Conservation (phyloP, 1,140 invertebrate genomes). For the Augochlora pura region DNA sequence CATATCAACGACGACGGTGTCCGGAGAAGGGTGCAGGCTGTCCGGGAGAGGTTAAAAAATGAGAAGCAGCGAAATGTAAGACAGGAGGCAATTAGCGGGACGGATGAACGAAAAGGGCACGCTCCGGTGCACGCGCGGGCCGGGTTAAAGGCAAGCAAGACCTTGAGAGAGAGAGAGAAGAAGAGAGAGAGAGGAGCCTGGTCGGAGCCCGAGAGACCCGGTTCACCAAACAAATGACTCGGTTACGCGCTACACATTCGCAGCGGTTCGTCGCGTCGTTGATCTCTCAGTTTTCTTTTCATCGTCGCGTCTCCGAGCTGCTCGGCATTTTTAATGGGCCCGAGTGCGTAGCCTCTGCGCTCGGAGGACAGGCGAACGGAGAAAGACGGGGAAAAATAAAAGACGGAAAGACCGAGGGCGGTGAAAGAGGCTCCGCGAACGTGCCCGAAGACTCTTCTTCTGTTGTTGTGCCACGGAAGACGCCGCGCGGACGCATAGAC, state of each 20-base stretch:
- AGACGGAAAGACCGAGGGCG: background rate
- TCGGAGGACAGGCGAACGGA: slow-evolving; percentile 43
- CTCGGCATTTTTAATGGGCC: slow-evolving; percentile 63
- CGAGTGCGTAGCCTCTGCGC: slow-evolving; percentile 25
- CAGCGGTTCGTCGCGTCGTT: slow-evolving; percentile 14
- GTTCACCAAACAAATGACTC: slow-evolving; percentile 72
- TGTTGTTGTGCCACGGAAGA: slow-evolving; percentile 46
- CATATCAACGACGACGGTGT: background rate
- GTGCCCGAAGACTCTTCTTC: slow-evolving; percentile 35
- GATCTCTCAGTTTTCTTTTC: slow-evolving; percentile 51
- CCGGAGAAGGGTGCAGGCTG: background rate
- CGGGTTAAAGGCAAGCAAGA: background rate
- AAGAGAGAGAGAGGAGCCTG: too few relatives aligned
- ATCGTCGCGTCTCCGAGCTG: slow-evolving; percentile 20
- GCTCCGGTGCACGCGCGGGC: background rate
- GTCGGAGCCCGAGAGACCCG: slow-evolving; percentile 41
- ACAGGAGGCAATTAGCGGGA: slow-evolving; percentile 53
- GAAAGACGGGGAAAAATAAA: slow-evolving; percentile 43
- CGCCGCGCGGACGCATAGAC: slow-evolving; percentile 36
- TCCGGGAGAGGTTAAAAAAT: slow-evolving; percentile 5
- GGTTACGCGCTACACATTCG: slow-evolving; percentile 56
- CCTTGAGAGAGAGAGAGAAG: too few relatives aligned
- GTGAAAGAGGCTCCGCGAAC: slow-evolving; percentile 46
- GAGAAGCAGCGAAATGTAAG: slow-evolving; percentile 6
- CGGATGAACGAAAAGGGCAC: slow-evolving; percentile 29